These are phyloP conservation scores for Ostrea denselamellosa DNA, from an alignment of 1,140 invertebrate species.

Conservation along the genomic window DNA sequence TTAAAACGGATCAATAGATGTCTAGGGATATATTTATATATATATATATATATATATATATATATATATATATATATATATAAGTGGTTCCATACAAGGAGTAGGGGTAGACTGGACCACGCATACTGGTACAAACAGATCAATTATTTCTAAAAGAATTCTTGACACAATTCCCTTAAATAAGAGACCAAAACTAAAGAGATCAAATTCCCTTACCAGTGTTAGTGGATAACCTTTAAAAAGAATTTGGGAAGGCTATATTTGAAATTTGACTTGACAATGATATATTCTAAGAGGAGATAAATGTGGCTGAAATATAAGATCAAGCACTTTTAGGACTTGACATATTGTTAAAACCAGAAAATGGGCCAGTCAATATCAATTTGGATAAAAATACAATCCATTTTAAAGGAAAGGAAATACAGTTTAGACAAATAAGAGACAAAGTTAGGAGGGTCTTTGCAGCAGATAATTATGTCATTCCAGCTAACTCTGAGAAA, in stretches of 20 bases:
- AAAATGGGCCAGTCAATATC: neutral
- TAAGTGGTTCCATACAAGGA: neutral
- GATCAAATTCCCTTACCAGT: neutral
- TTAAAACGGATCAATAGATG: no score
- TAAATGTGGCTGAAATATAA: slow-evolving; percentile 27
- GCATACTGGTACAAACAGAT: slow-evolving; percentile 11
- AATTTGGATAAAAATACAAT: neutral
- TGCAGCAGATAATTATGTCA: slow-evolving; percentile 8
- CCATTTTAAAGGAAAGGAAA: neutral
- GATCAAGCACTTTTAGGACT: slow-evolving; percentile 40
- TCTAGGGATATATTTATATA: no score
- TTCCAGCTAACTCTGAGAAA: slow-evolving; percentile 39
- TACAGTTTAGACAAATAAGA: neutral
- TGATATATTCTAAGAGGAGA: neutral
- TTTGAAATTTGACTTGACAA: neutral
- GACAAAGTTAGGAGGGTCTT: neutral
- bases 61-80: no score
- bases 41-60: no score
- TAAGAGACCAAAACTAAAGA: neutral
- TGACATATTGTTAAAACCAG: slow-evolving; percentile 29
- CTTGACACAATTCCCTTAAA: slow-evolving; percentile 33
- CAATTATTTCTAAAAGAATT: slow-evolving; percentile 49
- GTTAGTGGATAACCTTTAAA: slow-evolving; percentile 29
- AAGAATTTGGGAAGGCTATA: slow-evolving; percentile 29
- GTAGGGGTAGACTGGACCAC: neutral